Percentiles rank a stretch among this genome's conserved stretches.
Conservation (phyloP, 2,888 invertebrate species). For the Chalcis sispes region DNA sequence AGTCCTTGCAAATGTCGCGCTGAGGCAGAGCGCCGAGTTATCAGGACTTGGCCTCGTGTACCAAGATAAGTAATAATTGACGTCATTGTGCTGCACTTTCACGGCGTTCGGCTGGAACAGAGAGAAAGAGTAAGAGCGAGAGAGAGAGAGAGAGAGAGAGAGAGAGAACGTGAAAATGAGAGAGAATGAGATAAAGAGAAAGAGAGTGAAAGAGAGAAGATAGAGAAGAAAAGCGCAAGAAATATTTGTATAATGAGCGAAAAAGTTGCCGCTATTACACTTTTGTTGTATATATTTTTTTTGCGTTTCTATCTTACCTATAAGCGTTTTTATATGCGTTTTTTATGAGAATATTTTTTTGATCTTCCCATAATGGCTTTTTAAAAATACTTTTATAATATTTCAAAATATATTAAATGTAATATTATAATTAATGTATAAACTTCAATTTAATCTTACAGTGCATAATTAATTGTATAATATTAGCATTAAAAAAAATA, state of each 20-base stretch:
- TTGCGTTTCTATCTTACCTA: too few relatives aligned
- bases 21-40: slow-evolving; percentile 79
- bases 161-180: background rate
- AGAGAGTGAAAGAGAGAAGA: background rate
- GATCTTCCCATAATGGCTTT: too few relatives aligned
- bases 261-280: background rate
- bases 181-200: background rate
- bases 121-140: slow-evolving; percentile 1
- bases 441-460: too few relatives aligned
- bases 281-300: background rate
- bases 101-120: slow-evolving; percentile 77
- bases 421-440: too few relatives aligned
- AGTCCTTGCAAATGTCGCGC: slow-evolving; percentile 79
- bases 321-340: too few relatives aligned
- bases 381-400: too few relatives aligned
- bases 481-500: too few relatives aligned
- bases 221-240: too few relatives aligned
- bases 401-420: too few relatives aligned
- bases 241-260: too few relatives aligned
- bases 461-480: too few relatives aligned
- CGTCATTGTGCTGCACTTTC: slow-evolving; percentile 76
- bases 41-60: slow-evolving; percentile 71
- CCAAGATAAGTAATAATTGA: slow-evolving; percentile 75
- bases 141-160: background rate
- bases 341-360: too few relatives aligned